These are phyloP conservation scores for Acanthosepion esculentum DNA, from an alignment of 2,888 invertebrate species.

Conservation along the genomic window DNA sequence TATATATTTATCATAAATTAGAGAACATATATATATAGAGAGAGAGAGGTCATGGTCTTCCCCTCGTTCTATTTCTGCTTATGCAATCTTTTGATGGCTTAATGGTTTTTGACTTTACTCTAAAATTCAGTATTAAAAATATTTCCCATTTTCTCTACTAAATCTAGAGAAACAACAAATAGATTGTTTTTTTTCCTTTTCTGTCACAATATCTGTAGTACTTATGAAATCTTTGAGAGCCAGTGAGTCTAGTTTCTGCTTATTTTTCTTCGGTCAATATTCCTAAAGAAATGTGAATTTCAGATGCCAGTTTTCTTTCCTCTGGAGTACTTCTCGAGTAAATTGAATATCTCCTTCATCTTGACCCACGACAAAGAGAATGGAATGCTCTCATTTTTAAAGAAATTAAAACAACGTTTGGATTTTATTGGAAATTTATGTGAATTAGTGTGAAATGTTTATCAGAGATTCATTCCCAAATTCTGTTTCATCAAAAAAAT, in stretches of 20 bases:
- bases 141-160: no score
- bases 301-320: not conserved
- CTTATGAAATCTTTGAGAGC: not conserved
- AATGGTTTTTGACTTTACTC: no score
- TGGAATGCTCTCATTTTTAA: not conserved
- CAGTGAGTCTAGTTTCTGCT: not conserved
- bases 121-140: no score
- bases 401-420: not conserved
- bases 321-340: not conserved
- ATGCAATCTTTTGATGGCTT: no score
- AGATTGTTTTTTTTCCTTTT: not conserved
- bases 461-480: not conserved
- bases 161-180: no score
- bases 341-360: not conserved
- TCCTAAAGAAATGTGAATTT: not conserved
- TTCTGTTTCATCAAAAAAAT: slow-evolving; percentile 17
- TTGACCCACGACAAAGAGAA: not conserved
- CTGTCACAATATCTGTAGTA: not conserved
- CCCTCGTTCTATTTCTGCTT: no score
- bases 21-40: no score
- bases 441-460: not conserved
- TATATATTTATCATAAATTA: no score
- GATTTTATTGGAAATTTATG: slow-evolving; percentile 3
- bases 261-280: not conserved
- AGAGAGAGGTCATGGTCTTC: no score